phyloP scores from a whole-genome alignment of 2,888 invertebrate species.

The Pasiphila rectangulata region DNA sequence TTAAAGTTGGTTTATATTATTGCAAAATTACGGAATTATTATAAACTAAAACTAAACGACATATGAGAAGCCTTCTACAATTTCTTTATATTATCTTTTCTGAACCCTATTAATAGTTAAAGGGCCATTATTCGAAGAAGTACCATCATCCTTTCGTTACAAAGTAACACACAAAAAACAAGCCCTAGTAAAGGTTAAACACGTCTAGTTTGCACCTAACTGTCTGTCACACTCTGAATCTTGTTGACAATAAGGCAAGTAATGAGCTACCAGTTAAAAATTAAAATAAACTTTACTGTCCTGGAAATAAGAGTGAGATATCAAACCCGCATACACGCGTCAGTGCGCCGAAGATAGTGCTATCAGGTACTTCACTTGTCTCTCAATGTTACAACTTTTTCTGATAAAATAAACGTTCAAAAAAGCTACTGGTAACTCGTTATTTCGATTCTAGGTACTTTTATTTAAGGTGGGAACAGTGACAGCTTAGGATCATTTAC shows the following conservation, averaged over 20 bases:
- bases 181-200: slow-evolving; percentile 10
- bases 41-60: no score
- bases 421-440: slow-evolving; percentile 12
- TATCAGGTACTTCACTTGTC: slow-evolving; percentile 70
- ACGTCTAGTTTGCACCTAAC: slow-evolving; percentile 49
- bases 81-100: no score
- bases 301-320: slow-evolving; percentile 30
- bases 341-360: slow-evolving; percentile 61
- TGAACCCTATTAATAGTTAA: no score
- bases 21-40: no score
- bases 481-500: no score
- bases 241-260: slow-evolving; percentile 52
- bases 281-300: slow-evolving; percentile 32
- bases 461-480: no score
- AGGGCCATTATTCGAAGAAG: no score
- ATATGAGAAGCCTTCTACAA: no score
- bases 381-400: slow-evolving; percentile 36
- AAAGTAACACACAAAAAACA: slow-evolving; percentile 3
- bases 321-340: slow-evolving; percentile 69
- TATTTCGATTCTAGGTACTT: no score
- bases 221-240: slow-evolving; percentile 71
- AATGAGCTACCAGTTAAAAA: slow-evolving; percentile 27
- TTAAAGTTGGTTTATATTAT: no score
- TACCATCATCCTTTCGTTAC: no score
- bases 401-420: slow-evolving; percentile 22